phyloP scores from a whole-genome alignment of 2,797 vertebrate genomes.

The Myotis myotis region DNA sequence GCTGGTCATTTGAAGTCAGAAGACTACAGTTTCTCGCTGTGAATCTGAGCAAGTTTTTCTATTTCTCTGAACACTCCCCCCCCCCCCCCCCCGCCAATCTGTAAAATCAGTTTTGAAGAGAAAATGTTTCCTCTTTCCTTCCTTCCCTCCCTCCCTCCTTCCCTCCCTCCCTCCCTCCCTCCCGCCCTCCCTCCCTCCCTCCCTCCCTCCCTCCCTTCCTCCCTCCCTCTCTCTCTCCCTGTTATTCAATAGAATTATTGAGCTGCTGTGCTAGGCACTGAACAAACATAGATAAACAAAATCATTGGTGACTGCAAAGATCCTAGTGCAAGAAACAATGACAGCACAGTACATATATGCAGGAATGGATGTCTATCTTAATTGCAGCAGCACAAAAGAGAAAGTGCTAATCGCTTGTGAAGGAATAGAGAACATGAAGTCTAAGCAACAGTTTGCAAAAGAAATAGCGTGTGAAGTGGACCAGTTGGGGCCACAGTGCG shows the following conservation, averaged over 20 bases:
- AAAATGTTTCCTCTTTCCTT: neutral
- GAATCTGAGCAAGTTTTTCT: neutral
- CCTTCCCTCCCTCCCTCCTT: neutral
- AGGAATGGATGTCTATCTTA: neutral
- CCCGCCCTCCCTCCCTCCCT: neutral
- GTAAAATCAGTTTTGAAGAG: neutral
- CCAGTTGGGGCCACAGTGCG: neutral
- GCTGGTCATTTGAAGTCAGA: neutral
- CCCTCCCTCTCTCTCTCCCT: rapidly evolving
- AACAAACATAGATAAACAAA: neutral
- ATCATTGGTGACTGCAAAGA: neutral
- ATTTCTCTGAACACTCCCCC: neutral
- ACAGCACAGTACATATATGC: neutral
- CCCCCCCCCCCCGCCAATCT: neutral
- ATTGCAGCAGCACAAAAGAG: neutral
- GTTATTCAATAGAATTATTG: neutral
- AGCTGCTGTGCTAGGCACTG: neutral
- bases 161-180: neutral
- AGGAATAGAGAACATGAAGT: neutral
- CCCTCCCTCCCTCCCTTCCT: neutral
- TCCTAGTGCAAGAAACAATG: neutral
- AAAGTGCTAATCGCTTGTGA: neutral
- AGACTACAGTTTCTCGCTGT: neutral
- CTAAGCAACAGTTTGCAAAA: neutral
- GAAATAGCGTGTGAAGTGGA: neutral